Percentiles rank a stretch among this genome's conserved stretches.
These are phyloP conservation scores for Maconellicoccus hirsutus DNA, from an alignment of 1,140 invertebrate genomes.

Conservation along the genomic window DNA sequence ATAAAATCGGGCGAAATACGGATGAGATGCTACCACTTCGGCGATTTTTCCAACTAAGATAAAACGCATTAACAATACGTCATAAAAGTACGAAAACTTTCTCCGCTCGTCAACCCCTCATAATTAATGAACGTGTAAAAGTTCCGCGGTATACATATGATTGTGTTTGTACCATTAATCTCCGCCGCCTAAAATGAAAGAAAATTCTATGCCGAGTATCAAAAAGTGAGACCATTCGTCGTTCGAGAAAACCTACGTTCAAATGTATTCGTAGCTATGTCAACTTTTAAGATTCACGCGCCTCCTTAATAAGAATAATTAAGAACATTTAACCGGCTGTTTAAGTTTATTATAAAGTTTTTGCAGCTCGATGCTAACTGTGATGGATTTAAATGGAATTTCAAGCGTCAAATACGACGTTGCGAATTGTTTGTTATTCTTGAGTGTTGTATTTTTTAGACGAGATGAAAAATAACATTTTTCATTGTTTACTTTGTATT, in stretches of 20 bases:
- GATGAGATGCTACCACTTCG: neutral
- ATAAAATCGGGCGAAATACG: neutral
- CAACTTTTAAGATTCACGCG: no score
- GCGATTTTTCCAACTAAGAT: neutral
- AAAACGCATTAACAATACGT: slow-evolving; percentile 4
- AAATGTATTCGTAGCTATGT: no score
- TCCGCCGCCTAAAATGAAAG: slow-evolving; percentile 6
- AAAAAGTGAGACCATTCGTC: neutral
- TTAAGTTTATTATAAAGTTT: no score
- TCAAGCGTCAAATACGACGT: no score
- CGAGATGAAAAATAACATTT: no score
- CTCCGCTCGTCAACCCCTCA: neutral
- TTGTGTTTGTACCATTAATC: slow-evolving; percentile 9
- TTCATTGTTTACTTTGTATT: no score
- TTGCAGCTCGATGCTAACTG: no score
- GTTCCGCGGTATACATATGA: neutral
- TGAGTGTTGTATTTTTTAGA: no score
- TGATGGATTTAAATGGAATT: no score
- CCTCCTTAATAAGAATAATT: no score
- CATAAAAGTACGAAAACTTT: slow-evolving; percentile 9
- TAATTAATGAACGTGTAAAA: slow-evolving; percentile 1
- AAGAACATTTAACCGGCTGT: no score
- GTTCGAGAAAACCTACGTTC: neutral
- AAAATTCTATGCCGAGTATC: neutral
- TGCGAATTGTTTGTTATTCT: no score